Base-by-base conservation (phyloP, 2,797 vertebrate species). In the Orientallactaga sibirica region DNA sequence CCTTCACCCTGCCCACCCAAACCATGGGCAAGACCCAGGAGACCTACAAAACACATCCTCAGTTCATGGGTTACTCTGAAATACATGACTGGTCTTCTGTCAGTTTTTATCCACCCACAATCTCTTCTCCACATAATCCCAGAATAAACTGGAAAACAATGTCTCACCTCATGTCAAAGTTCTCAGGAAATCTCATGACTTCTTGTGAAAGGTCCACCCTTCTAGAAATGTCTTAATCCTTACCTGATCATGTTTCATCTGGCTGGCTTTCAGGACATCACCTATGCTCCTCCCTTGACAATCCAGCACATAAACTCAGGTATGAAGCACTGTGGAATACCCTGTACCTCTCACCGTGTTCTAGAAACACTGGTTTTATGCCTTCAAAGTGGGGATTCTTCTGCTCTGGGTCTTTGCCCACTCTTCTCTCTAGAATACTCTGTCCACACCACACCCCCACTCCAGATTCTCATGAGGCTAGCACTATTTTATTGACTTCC, bases 401-500 rank as follows among this genome's bases (percentile, higher is more conserved):
- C 87, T 16, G 15, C 14, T 75, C n/a, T 85, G 68, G n/a, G 41
- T 41, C 61, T 87, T 79, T 87, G 29, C 20, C 5, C 12, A 29
- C 43, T 89, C 67, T 79, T 90, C 14, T 48, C 3, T 62, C 74
- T 58, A 48, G 27, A 71, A 88, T 52, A 6, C 20, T 75, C 67
- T 81, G 6, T 0, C 24, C 16, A 61, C 10, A 27, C 0, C 1
- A 33, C 3, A 1, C 2, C 10, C 52, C 11, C 41, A 27, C 1
- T 90, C 24, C 68, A 70, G 16, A 66, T 25, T 43, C 20, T 41
- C 41, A 77, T 3, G 25, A 24, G 20, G 4, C 19, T 43, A 86
- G 61, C 43, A 41, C 55, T 2, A 27, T 41, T 25, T 25, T 29
- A 73, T n/a, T 68, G 7, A 64, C 14, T 4, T 37, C 25, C 7